Percentiles rank a stretch among this genome's conserved stretches.
Evolutionary conservation across 1,140 invertebrate genomes (phyloP).

Genomic region (Goniozus legneri): DNA sequence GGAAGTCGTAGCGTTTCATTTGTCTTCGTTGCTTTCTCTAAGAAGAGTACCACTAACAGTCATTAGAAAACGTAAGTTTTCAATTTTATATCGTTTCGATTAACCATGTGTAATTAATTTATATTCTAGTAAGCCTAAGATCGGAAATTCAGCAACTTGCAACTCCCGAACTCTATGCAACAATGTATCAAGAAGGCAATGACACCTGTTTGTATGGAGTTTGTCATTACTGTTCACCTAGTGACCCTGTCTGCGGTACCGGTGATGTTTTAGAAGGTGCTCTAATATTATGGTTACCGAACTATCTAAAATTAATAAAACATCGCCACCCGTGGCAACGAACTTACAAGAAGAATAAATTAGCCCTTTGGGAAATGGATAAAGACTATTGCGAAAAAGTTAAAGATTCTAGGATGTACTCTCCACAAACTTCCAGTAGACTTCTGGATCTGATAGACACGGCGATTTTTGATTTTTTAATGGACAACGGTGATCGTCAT

Average conservation of each 20-base stretch:
- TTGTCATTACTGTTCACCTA: slow-evolving; percentile 81
- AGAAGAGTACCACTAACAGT: slow-evolving; percentile 75
- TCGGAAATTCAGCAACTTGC: slow-evolving; percentile 72
- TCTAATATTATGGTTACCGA: slow-evolving; percentile 79
- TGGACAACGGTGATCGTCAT: slow-evolving; percentile 93
- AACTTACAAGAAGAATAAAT: slow-evolving; percentile 74
- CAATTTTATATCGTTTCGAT: neutral
- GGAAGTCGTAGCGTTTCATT: slow-evolving; percentile 93
- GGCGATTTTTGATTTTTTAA: slow-evolving; percentile 88
- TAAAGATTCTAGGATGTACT: slow-evolving; percentile 44
- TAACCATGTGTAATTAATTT: too few relatives aligned
- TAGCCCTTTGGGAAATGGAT: slow-evolving; percentile 78
- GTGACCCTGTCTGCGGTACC: slow-evolving; percentile 78
- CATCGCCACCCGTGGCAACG: slow-evolving; percentile 84
- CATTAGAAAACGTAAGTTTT: slow-evolving; percentile 59
- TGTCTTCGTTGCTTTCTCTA: slow-evolving; percentile 75
- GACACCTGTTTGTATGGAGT: slow-evolving; percentile 81
- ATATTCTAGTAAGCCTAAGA: slow-evolving; percentile 62
- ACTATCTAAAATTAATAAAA: slow-evolving; percentile 61
- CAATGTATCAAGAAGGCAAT: slow-evolving; percentile 54
- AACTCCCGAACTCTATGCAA: slow-evolving; percentile 62
- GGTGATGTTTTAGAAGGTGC: slow-evolving; percentile 73
- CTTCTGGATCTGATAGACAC: slow-evolving; percentile 85
- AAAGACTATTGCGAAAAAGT: slow-evolving; percentile 70
- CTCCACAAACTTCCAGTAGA: slow-evolving; percentile 53